Evolutionary conservation across 2,888 invertebrate genomes (phyloP), one percentile per base, ranked within the genome.

Genomic region (Polydrusus pterygomalis): DNA sequence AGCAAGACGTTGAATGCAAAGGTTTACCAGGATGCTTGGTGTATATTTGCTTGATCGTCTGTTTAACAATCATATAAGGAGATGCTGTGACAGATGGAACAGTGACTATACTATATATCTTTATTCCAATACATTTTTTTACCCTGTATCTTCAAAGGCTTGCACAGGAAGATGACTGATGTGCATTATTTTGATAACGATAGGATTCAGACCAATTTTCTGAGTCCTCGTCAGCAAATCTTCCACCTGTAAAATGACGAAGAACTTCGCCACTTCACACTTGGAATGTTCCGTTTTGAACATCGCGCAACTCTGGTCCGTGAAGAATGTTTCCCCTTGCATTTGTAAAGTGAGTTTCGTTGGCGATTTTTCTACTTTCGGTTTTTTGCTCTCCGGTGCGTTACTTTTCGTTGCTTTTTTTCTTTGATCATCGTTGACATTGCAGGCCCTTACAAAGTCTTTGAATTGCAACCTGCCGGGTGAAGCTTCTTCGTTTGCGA

Each of bases 261-360:
- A 80, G 1, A 74, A 64, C 15, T 79, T 73, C n/a, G 71, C 58
- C 0, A 81, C 45, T 45, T 73, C 60, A 13, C 54, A 51, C 15
- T 34, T 71, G 10, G 58, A 15, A 40, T 54, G 67, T 49, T 79
- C 74, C 6, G 54, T 13, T 30, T 74, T 75, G 47, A 78, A 82
- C 7, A 77, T 78, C 13, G 77, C 63, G 45, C 51, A 15, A 30
- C 74, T 13, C 6, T 78, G 78, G 17, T 82, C 80, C 8, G 82
- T 82, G 62, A 82, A 80, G 20, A 82, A 81, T 8, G 81, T 69
- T 74, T 82, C 82, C 5, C 80, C 82, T 43, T 81, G 80, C 34
- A 80, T 65, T n/a, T 47, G 56, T n/a, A 80, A 17, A 6, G 68
- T 75, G 0, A 20, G 45, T 18, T 80, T 54, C 9, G 20, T 72